Percentiles rank a stretch among this genome's conserved stretches.
Conservation (phyloP, 1,140 invertebrate genomes). For the Samia ricini region DNA sequence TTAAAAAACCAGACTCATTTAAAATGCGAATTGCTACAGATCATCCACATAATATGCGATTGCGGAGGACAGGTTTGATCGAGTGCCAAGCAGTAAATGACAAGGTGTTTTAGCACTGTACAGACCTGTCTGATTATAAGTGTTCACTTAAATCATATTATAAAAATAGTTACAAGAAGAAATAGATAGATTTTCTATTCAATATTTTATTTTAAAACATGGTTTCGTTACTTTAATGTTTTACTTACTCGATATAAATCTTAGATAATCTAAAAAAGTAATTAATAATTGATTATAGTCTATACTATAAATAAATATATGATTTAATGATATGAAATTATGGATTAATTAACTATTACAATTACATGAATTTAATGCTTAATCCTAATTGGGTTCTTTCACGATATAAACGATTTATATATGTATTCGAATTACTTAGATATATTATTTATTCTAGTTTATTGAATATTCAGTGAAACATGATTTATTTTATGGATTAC, state of each 20-base stretch:
- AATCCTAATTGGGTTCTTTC: no score
- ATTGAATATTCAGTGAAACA: no score
- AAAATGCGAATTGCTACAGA: not conserved
- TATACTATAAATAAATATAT: no score
- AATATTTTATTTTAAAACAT: not conserved
- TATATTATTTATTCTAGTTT: no score
- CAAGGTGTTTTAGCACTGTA: not conserved
- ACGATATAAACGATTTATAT: no score
- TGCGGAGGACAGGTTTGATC: constrained; percentile 31
- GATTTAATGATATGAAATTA: no score
- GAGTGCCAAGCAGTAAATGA: constrained; percentile 33
- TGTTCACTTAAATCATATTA: constrained; percentile 10
- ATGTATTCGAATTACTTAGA: no score
- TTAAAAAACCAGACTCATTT: constrained; percentile 22
- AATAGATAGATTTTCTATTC: not conserved
- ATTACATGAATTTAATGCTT: not conserved
- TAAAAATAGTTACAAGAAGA: not conserved
- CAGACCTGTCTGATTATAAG: constrained; percentile 11
- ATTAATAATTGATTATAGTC: not conserved
- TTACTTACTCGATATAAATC: not conserved
- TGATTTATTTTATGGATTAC: no score
- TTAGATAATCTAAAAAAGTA: not conserved
- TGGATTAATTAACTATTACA: not conserved
- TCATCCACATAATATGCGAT: not conserved
- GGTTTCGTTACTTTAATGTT: not conserved